Conservation (phyloP, 2,797 vertebrate genomes). For the Acrocephalus scirpaceus region DNA sequence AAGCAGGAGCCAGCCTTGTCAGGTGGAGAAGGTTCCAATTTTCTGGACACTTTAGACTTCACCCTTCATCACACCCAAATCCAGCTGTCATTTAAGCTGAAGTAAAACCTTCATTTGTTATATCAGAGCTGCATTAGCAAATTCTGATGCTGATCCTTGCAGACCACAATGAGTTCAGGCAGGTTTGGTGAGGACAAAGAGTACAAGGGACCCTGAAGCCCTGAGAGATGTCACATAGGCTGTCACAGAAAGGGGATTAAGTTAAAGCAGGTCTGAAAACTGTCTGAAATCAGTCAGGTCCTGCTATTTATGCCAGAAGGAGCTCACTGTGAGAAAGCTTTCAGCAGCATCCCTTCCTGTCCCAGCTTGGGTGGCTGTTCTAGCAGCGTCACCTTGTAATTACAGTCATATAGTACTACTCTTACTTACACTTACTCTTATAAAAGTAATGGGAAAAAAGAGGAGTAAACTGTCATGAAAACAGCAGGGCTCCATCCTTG, state of each 20-base stretch:
- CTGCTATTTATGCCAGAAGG: background rate
- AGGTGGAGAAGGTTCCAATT: background rate
- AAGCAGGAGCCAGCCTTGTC: background rate
- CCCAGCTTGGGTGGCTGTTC: background rate
- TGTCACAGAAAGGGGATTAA: background rate
- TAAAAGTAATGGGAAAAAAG: background rate
- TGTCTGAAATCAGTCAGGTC: background rate
- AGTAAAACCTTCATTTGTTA: background rate
- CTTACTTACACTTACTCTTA: background rate
- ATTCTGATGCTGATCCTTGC: background rate
- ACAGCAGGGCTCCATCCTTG: background rate
- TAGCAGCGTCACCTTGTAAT: background rate
- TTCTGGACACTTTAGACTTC: background rate
- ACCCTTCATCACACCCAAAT: background rate
- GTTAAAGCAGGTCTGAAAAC: background rate
- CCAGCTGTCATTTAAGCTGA: background rate
- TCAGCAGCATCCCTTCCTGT: background rate
- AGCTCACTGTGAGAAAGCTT: background rate
- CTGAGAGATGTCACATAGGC: background rate
- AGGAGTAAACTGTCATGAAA: background rate
- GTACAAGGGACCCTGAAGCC: background rate
- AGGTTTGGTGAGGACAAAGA: background rate
- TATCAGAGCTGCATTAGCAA: background rate
- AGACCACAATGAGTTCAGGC: background rate
- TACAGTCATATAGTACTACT: accelerated